These are phyloP conservation scores for Carapus acus DNA, from an alignment of 2,797 vertebrate genomes.

Conservation along the genomic window DNA sequence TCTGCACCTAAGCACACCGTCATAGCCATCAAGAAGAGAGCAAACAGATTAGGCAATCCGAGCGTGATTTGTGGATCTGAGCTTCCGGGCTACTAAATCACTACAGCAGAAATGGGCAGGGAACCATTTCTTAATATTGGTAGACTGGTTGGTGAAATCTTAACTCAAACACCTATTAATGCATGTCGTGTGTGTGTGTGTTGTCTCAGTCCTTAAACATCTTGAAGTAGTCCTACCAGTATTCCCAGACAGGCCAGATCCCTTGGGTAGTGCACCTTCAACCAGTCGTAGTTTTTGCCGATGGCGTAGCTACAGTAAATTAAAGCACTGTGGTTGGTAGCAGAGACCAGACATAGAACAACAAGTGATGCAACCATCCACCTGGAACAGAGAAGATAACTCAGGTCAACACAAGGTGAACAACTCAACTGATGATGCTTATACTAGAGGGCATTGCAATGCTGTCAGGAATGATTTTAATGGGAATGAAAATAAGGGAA, in stretches of 20 bases:
- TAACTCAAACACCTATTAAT: background rate
- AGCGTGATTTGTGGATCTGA: too few species aligned
- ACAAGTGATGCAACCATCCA: slow-evolving; percentile 50
- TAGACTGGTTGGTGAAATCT: background rate
- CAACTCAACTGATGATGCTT: background rate
- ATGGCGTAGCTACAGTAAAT: slow-evolving; percentile 64
- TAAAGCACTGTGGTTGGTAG: slow-evolving; percentile 57
- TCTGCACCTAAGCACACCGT: slow-evolving; percentile 71
- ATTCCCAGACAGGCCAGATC: slow-evolving; percentile 52
- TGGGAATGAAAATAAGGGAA: too few species aligned
- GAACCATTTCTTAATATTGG: too few species aligned
- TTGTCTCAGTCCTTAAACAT: too few species aligned
- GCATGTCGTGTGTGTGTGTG: too few species aligned
- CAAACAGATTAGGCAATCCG: background rate
- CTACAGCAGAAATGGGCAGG: too few species aligned
- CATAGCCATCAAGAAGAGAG: background rate
- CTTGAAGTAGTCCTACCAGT: slow-evolving; percentile 60
- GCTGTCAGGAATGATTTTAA: too few species aligned
- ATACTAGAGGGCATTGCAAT: background rate
- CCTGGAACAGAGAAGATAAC: slow-evolving; percentile 29
- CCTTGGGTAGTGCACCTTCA: slow-evolving; percentile 51
- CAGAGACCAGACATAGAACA: slow-evolving; percentile 51
- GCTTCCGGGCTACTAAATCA: too few species aligned
- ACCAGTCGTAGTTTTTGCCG: slow-evolving; percentile 60
- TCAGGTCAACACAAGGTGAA: background rate